Base-by-base conservation (phyloP, 2,113 vertebrate genomes). In the Galbula dea region DNA sequence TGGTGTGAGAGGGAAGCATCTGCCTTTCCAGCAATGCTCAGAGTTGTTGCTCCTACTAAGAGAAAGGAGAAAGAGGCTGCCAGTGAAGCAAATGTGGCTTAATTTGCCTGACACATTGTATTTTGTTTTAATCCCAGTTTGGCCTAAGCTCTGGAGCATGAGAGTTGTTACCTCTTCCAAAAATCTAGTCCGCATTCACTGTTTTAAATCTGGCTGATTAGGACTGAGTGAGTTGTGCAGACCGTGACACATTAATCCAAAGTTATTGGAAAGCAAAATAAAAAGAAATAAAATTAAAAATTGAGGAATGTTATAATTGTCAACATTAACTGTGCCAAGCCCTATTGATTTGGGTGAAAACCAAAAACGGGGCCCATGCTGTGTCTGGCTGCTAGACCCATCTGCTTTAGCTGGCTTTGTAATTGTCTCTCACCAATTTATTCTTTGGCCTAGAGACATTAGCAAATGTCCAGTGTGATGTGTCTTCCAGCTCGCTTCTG, bases 41-140 rank as follows among this genome's bases (percentile, higher is more conserved):
- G 27, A 36, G 58, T 20, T 77, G 58, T 45, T 77, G 34, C 27
- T 75, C 6, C 48, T 41, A 11, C 46, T 49, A 45, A 41, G n/a
- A 61, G 84, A 55, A 86, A 61, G 58, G 61, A 76, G 69, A 48
- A 76, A 43, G 82, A 93, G 84, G 71, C 83, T 88, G 48, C 24
- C n/a, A 68, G 21, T 69, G 61, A 82, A 86, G 57, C 49, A 86
- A 55, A 69, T 41, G 37, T 76, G 36, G 6, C 14, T 94, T 92
- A 72, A 82, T 93, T 93, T 95, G 76, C 65, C 57, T 86, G 61
- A 62, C 22, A 12, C 3, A 12, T 78, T 29, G 2, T 37, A 46
- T 86, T 94, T 88, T 26, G 57, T 90, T 83, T 91, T 90, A 86
- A 88, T 86, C 61, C 22, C 19, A 36, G 24, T 66, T 85, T 86